Conservation (phyloP, 2,888 invertebrate species). For the Pelosia muscerda region DNA sequence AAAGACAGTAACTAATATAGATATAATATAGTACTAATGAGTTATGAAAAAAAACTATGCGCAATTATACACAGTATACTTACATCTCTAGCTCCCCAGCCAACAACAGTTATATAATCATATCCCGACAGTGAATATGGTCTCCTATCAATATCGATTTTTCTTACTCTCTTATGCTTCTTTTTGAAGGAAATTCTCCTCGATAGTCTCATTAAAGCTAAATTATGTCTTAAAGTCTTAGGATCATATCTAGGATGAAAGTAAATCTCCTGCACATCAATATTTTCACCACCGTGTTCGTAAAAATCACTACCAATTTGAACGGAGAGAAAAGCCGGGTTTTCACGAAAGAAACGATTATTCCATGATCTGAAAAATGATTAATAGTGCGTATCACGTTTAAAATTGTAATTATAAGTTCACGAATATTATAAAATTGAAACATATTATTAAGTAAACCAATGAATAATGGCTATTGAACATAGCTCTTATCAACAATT, state of each 20-base stretch:
- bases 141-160: constrained; percentile 66
- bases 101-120: constrained; percentile 67
- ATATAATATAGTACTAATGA: background rate
- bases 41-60: background rate
- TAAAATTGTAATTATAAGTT: background rate
- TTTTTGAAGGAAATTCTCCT: constrained; percentile 56
- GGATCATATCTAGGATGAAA: constrained; percentile 75
- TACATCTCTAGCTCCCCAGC: constrained; percentile 76
- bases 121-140: constrained; percentile 38
- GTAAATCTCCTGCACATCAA: constrained; percentile 69
- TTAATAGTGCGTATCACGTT: background rate
- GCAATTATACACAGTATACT: constrained; percentile 31
- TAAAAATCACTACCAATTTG: constrained; percentile 72
- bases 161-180: constrained; percentile 40
- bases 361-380: constrained; percentile 69
- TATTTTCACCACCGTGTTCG: constrained; percentile 66
- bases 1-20: too few relatives aligned
- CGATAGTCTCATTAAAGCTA: constrained; percentile 67
- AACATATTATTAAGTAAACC: too few relatives aligned
- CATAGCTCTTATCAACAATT: too few relatives aligned
- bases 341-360: constrained; percentile 77
- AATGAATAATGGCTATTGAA: too few relatives aligned
- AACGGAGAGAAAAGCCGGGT: constrained; percentile 74
- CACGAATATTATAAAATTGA: too few relatives aligned
- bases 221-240: constrained; percentile 65